A percentile compares a stretch with the other conserved stretches of the same genome.
Conservation (phyloP, 2,888 invertebrate genomes). For the Melinaea menophilus region DNA sequence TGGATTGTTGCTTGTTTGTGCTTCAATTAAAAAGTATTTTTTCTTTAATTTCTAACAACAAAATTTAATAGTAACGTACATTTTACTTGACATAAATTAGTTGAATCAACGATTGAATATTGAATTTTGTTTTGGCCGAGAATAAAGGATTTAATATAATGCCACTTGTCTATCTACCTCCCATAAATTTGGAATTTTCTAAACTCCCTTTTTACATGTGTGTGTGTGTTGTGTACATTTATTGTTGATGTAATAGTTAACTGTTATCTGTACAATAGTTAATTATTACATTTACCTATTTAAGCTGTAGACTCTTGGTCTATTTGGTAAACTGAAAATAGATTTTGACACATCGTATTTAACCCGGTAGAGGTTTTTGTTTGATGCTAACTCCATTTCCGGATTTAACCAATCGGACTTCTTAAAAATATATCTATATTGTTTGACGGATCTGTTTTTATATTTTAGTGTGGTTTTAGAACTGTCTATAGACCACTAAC, state of each 20-base stretch:
- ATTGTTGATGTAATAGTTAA: background rate
- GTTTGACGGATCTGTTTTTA: conserved; percentile 11
- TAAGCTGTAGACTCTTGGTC: conserved; percentile 33
- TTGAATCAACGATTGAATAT: no score
- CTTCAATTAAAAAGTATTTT: no score
- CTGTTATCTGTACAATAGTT: background rate
- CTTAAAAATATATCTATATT: conserved; percentile 27
- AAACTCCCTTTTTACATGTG: no score
- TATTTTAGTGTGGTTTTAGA: conserved; percentile 7
- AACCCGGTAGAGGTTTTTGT: conserved; percentile 54
- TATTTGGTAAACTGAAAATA: conserved; percentile 59
- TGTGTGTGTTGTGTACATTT: no score
- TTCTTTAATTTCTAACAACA: no score
- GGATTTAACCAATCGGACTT: conserved; percentile 40
- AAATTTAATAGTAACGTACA: no score
- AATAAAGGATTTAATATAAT: no score
- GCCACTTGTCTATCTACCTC: no score
- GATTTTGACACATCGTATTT: conserved; percentile 68
- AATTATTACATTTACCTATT: background rate
- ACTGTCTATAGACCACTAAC: background rate
- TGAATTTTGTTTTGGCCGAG: no score
- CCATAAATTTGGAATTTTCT: no score
- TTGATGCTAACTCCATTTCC: conserved; percentile 63
- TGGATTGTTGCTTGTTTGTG: no score
- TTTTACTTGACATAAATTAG: no score